Percentiles rank a stretch among this genome's conserved stretches.
These are phyloP conservation scores for Agrotis segetum DNA, from an alignment of 2,888 invertebrate genomes.

Conservation along the genomic window DNA sequence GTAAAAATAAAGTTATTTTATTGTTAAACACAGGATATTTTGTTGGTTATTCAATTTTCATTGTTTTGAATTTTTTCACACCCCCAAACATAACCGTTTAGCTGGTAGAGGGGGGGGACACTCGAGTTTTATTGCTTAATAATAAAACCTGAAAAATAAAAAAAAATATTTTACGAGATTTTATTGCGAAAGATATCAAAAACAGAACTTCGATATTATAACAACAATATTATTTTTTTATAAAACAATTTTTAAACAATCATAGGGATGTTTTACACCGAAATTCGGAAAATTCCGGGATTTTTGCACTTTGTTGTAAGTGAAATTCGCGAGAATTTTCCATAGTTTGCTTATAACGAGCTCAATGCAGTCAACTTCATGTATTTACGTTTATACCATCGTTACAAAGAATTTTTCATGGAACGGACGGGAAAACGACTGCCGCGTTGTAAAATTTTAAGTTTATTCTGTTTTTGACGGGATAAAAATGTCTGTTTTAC, in stretches of 20 bases:
- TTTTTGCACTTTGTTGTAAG: neutral
- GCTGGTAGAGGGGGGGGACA: no score
- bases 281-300: neutral
- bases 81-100: no score
- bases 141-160: no score
- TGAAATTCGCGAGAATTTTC: neutral
- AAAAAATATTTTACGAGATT: no score
- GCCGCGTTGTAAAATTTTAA: neutral
- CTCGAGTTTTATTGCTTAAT: neutral
- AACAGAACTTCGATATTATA: no score
- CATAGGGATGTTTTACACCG: neutral
- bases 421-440: neutral
- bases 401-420: conserved; percentile 14
- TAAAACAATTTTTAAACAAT: neutral
- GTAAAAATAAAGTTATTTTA: no score
- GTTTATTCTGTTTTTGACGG: neutral
- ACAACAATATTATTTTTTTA: no score
- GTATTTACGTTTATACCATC: neutral
- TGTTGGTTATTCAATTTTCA: neutral
- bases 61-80: no score
- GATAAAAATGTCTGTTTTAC: neutral
- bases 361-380: neutral
- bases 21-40: no score
- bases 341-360: conserved; percentile 5
- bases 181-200: no score